Base-by-base conservation (phyloP, 1,140 invertebrate genomes). In the Drosophila paulistorum region DNA sequence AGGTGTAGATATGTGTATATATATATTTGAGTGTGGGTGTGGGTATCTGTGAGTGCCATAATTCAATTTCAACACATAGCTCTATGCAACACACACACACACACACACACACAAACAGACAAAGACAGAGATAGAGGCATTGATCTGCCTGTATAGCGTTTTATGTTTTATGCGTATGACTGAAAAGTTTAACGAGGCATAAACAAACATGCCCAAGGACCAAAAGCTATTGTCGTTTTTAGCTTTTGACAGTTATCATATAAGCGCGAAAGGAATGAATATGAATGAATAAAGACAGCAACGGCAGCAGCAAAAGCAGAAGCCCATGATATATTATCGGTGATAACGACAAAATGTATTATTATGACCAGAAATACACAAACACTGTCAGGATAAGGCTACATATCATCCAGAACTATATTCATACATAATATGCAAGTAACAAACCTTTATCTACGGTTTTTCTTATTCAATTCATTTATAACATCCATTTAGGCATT, bases 121-220 rank as follows among this genome's bases (percentile, higher is more conserved):
- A 51, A 9, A 51, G 3, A 17, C 6, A 51, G 17, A 51, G 17
- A 51, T 9, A 51, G 45, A 76, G 71, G 75, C 78, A 85, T 82
- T 86, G 83, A 87, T 85, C 80, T 85, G 79, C 59, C 20, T 66
- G 79, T 65, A 75, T 74, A 71, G 70, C 65, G 78, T 71, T 78
- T 85, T 85, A 85, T 87, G 76, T 73, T 71, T 81, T 65, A 75
- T 82, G 67, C 72, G 76, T 83, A 67, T 45, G 80, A 71, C 80
- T 89, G 70, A 89, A 87, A 83, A 87, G 83, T 87, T 87, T 87
- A 87, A 87, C 83, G 83, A 87, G 69, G 77, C 83, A 89, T 83
- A 82, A 87, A 87, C 84, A 83, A 89, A 87, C 74, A 83, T 82
- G 76, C 73, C 73, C 70, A 71, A 73, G 72, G 74, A 83, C 57